phyloP scores from a whole-genome alignment of 2,888 invertebrate species.

The Emmelina monodactyla region DNA sequence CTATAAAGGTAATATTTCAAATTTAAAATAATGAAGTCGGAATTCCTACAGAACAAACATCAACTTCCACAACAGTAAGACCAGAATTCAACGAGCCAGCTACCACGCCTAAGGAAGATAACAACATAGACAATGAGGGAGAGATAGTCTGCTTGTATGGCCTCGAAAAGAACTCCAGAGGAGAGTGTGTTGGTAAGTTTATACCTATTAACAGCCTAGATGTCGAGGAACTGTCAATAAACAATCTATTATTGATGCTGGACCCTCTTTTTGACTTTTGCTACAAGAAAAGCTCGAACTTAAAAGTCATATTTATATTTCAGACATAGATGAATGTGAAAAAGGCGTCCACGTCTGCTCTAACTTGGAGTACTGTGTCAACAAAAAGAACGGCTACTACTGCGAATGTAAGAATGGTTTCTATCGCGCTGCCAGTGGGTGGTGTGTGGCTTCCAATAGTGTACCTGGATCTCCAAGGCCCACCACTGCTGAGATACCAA shows the following conservation, averaged over 20 bases:
- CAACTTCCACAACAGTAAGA: constrained; percentile 18
- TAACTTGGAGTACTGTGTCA: constrained; percentile 70
- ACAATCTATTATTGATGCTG: not conserved
- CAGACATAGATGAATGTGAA: constrained; percentile 81
- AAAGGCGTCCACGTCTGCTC: constrained; percentile 60
- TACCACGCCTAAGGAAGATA: constrained; percentile 7
- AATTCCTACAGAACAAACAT: too few species aligned
- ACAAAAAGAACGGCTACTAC: constrained; percentile 79
- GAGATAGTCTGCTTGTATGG: constrained; percentile 45
- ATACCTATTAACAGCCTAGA: too few species aligned
- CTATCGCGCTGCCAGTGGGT: constrained; percentile 58
- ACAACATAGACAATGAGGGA: not conserved
- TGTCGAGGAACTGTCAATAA: not conserved
- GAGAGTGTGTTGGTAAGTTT: constrained; percentile 66
- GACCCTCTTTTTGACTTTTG: not conserved
- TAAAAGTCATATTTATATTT: constrained; percentile 4
- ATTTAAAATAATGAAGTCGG: too few species aligned
- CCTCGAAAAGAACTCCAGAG: constrained; percentile 56
- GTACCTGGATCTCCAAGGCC: constrained; percentile 16
- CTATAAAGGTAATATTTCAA: too few species aligned
- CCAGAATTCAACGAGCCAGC: constrained; percentile 15
- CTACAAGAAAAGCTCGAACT: not conserved
- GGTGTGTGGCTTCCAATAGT: constrained; percentile 20
- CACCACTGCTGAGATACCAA: constrained; percentile 13
- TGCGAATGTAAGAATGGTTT: constrained; percentile 82